A percentile compares a stretch with the other conserved stretches of the same genome.
These are phyloP conservation scores for Dastarcus helophoroides DNA, from an alignment of 2,888 invertebrate genomes.

Conservation along the genomic window DNA sequence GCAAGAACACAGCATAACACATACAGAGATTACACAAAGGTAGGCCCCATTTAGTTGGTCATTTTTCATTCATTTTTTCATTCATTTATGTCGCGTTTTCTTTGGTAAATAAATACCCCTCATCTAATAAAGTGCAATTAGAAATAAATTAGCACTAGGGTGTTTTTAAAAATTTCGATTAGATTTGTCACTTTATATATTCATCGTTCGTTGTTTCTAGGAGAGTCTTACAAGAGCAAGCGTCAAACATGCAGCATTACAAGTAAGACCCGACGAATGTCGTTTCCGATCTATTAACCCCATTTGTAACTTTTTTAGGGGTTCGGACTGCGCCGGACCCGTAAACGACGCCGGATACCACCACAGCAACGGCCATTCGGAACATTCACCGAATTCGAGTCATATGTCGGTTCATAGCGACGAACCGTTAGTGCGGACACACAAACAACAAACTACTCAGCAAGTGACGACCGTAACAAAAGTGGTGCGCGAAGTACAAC, in stretches of 20 bases:
- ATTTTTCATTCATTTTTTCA: conserved; percentile 5
- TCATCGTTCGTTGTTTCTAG: conserved; percentile 40
- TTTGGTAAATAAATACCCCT: too few relatives aligned
- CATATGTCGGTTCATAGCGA: conserved; percentile 42
- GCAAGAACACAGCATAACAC: conserved; percentile 55
- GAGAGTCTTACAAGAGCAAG: conserved; percentile 51
- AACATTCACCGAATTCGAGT: conserved; percentile 50
- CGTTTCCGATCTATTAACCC: not conserved
- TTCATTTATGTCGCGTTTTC: too few relatives aligned
- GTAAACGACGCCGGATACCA: conserved; percentile 32
- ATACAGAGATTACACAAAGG: conserved; percentile 57
- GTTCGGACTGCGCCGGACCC: conserved; percentile 27
- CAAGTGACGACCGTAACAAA: conserved; percentile 62
- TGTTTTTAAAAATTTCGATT: too few relatives aligned
- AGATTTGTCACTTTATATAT: conserved; percentile 22
- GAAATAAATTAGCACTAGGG: too few relatives aligned
- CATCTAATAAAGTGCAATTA: too few relatives aligned
- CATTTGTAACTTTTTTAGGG: conserved; percentile 17
- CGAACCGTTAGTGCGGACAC: conserved; percentile 46
- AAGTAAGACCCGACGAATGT: conserved; percentile 45
- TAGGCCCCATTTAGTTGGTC: conserved; percentile 26
- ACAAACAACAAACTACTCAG: conserved; percentile 57
- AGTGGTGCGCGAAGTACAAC: conserved; percentile 53
- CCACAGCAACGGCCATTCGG: conserved; percentile 54
- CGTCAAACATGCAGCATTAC: conserved; percentile 53